Evolutionary conservation across 2,888 invertebrate genomes (phyloP), one percentile per base, ranked within the genome.

Genomic region (Eucera pruinosa): DNA sequence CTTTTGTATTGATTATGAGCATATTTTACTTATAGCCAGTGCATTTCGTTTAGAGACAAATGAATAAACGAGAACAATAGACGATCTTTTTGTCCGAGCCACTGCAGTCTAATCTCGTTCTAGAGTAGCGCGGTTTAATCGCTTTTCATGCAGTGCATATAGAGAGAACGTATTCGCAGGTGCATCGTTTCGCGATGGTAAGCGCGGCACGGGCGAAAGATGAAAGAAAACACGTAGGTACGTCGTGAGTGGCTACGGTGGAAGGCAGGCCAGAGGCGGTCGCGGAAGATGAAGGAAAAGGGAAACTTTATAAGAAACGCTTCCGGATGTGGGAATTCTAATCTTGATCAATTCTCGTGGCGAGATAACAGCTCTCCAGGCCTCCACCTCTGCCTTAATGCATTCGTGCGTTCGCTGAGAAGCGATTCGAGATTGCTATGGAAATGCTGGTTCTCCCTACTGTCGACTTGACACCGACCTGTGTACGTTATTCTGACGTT

Each of bases 291-390:
- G 71, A 71, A 74, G 76, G 61, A 70, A 72, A 61, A 67, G 54
- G 75, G 72, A 62, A 79, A 71, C 80, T 69, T 55, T 74, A 62
- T 73, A 77, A 80, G 81, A 81, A 79, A 78, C 76, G 58, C 73
- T 58, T 78, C 81, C 62, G 85, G 82, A 76, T 66, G 72, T 75
- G 83, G 82, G 76, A 81, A 77, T 66, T 36, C 72, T 72, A 70
- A 81, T 81, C 81, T 81, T 74, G 81, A 81, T 81, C 61, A 75
- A 81, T 78, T 74, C 81, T 48, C 70, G 67, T 45, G 48, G 41
- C 67, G 41, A 76, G 67, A 74, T 76, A 76, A 74, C 71, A 55
- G n/a, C 27, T 55, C 55, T 27, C 33, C 23, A n/a, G 48, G 48
- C 13, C 36, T 18, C 23, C 20, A 39, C 36, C 15, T 20, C n/a